phyloP scores from a whole-genome alignment of 2,113 vertebrate species.

The Strigops habroptila region DNA sequence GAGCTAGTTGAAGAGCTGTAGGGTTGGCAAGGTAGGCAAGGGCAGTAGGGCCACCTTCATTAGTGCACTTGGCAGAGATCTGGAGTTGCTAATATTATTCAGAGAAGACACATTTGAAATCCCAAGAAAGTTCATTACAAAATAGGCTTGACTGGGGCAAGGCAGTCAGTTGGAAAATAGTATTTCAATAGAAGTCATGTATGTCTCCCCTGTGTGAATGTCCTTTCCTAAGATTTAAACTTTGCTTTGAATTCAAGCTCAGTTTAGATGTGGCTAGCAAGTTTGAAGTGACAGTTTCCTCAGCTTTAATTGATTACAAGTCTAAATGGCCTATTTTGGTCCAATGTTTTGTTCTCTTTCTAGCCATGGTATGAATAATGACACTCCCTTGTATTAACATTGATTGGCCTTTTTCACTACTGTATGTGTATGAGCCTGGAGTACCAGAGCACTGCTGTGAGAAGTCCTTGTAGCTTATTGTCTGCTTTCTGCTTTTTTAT shows the following conservation, averaged over 20 bases:
- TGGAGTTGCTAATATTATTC: background rate
- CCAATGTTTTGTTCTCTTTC: background rate
- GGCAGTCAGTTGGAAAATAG: background rate
- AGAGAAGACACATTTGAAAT: background rate
- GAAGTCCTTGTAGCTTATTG: background rate
- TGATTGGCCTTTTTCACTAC: background rate
- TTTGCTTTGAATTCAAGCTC: background rate
- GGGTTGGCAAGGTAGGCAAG: background rate
- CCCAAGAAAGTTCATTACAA: background rate
- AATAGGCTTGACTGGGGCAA: background rate
- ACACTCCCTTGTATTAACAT: background rate
- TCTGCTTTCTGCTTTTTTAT: background rate
- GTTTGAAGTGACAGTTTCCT: background rate
- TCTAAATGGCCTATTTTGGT: background rate
- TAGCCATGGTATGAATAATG: background rate
- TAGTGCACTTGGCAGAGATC: background rate
- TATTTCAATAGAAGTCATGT: background rate
- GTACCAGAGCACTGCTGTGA: background rate
- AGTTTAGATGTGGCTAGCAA: background rate
- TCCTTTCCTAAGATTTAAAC: background rate
- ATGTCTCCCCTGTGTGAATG: background rate
- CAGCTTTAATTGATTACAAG: background rate
- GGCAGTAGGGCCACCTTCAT: background rate
- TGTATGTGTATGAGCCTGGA: background rate
- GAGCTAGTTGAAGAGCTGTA: background rate